Base-by-base conservation (phyloP, 2,888 invertebrate genomes). In the Sesamia inferens region DNA sequence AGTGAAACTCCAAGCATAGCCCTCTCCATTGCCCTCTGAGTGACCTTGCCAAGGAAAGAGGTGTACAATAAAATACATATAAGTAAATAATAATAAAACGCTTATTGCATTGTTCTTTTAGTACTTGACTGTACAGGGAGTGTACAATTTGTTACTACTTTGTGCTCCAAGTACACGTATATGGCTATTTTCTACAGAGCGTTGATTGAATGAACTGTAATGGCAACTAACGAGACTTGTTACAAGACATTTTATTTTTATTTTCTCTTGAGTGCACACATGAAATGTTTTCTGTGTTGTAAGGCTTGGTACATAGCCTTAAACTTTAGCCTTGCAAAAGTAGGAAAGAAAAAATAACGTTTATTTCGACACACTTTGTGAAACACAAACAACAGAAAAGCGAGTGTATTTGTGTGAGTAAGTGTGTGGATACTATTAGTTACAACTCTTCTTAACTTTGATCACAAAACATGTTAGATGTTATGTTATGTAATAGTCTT, bases 151-250 rank as follows among this genome's bases (percentile, higher is more conserved):
- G 71, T 69, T 47, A 48, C 63, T 44, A 51, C 55, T 59, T 76
- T 42, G 62, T 62, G 39, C 54, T 67, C 24, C 42, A 16, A 70
- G 58, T 73, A 78, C 54, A 59, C 67, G 47, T 80, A 61, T 62
- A 74, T 31, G 39, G 64, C 47, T 66, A 48, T 66, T 71, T 78
- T 74, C 63, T 74, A 74, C 66, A 69, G 66, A 63, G 66, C 69
- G 22, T 48, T 82, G 81, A 81, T 81, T 81, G 83, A 79, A 81
- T 81, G 83, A 74, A 71, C 71, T 11, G 74, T 82, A 81, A 81
- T 82, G 59, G 47, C 68, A 54, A 55, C 74, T 74, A 79, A 82
- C 68, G 61, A 71, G 66, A 71, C 69, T 82, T 74, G 71, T 71
- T 71, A 71, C 42, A 54, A 63, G 57, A 63, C 59, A 64, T 48